Conservation (phyloP, 2,113 vertebrate species). For the Suricata suricatta region DNA sequence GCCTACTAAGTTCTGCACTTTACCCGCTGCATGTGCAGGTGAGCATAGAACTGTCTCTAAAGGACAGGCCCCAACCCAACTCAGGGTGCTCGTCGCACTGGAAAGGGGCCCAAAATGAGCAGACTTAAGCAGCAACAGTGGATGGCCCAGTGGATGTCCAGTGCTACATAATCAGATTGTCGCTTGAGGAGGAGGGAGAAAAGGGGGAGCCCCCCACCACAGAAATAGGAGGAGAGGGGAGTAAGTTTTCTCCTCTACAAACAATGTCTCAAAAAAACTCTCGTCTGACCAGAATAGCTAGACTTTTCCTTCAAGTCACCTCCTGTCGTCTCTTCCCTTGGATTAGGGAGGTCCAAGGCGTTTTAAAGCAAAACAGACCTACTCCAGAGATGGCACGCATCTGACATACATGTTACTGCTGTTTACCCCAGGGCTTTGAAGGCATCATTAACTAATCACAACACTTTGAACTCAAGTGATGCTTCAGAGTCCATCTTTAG, state of each 20-base stretch:
- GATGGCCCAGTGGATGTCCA: not conserved
- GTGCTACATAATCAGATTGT: not conserved
- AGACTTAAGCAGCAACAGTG: rapidly evolving
- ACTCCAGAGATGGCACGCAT: not conserved
- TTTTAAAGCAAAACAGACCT: not conserved
- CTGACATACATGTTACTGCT: no score
- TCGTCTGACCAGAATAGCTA: not conserved
- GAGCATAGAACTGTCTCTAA: not conserved
- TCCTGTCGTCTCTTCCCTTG: not conserved
- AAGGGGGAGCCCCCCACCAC: not conserved
- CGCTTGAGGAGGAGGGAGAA: not conserved
- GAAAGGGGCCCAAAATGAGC: not conserved
- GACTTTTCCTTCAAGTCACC: not conserved
- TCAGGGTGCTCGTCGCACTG: not conserved
- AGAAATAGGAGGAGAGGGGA: not conserved
- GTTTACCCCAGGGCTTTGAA: not conserved
- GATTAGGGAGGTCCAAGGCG: not conserved
- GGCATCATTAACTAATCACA: not conserved
- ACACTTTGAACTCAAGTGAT: not conserved
- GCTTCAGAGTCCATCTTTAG: not conserved
- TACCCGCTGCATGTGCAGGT: not conserved
- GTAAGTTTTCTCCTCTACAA: not conserved
- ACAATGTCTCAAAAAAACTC: not conserved
- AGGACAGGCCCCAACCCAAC: not conserved
- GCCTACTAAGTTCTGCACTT: not conserved